A percentile compares a stretch with the other conserved stretches of the same genome.
Conservation (phyloP, 1,140 invertebrate species). For the Dufourea novaeangliae region DNA sequence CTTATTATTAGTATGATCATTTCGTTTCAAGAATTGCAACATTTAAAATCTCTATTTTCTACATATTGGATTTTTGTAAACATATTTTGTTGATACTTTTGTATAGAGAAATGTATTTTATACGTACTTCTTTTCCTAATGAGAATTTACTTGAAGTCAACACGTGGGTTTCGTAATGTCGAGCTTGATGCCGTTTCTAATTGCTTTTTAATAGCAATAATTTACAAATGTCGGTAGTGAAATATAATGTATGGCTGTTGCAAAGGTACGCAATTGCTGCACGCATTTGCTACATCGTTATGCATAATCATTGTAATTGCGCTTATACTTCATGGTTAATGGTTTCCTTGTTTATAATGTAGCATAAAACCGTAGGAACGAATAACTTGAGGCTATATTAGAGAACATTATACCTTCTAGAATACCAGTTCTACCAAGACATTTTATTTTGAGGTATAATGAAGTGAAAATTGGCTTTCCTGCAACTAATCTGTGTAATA, state of each 20-base stretch:
- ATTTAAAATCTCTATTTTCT: too few relatives aligned
- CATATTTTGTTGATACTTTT: too few relatives aligned
- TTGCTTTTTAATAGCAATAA: conserved; percentile 17
- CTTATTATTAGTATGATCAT: too few relatives aligned
- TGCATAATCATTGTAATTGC: neutral
- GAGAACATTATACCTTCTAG: neutral
- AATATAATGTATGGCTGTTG: neutral
- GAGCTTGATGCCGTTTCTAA: neutral
- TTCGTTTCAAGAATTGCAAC: too few relatives aligned
- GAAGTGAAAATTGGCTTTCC: neutral
- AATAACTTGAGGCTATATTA: neutral
- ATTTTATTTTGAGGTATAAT: neutral
- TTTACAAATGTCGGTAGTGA: neutral
- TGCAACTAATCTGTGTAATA: neutral
- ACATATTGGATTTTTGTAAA: too few relatives aligned
- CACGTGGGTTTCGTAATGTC: neutral
- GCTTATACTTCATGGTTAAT: conserved; percentile 7
- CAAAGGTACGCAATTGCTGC: neutral
- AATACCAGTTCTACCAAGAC: neutral
- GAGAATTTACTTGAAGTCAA: too few relatives aligned
- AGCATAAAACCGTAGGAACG: neutral
- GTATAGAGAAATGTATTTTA: neutral
- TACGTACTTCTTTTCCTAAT: neutral
- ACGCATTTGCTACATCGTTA: conserved; percentile 15
- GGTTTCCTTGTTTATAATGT: neutral